Base-by-base conservation (phyloP, 1,140 invertebrate species). In the Eumeta japonica region DNA sequence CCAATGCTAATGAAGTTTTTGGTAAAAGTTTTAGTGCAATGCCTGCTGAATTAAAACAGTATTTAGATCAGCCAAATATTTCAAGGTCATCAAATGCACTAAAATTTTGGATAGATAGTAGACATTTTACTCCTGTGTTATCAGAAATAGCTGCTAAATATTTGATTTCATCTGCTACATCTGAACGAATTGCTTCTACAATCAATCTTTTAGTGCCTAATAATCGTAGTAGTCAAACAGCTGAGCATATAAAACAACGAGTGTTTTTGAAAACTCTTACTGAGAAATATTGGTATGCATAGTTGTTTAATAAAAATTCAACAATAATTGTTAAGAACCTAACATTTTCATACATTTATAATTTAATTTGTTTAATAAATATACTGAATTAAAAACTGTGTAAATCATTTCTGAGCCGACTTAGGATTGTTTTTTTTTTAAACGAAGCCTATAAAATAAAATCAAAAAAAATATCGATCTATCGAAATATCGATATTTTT, bases 211-310 rank as follows among this genome's bases (percentile, higher is more conserved):
- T n/a, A n/a, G 20, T 24, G n/a, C 20, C 20, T 7, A n/a, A 24
- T 24, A 24, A 24, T n/a, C n/a, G n/a, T n/a, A n/a, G n/a, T n/a
- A n/a, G n/a, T n/a, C n/a, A n/a, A n/a, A n/a, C n/a, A n/a, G n/a
- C n/a, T n/a, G n/a, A n/a, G n/a, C n/a, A n/a, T n/a, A n/a, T n/a
- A n/a, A n/a, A n/a, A n/a, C n/a, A n/a, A n/a, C n/a, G n/a, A n/a
- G n/a, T n/a, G n/a, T n/a, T n/a, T n/a, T n/a, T n/a, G n/a, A n/a
- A n/a, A n/a, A n/a, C n/a, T n/a, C n/a, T 40, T 55, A 38, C 50
- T 47, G 12, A 46, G 50, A 31, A 50, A 49, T 16, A 49, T 48
- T 44, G 48, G 47, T 35, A 35, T 48, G 34, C 41, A 45, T 50
- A 52, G 41, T 53, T 47, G 48, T 51, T 50, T 47, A 28, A 45